Evolutionary conservation across 2,113 vertebrate species (phyloP).

Genomic region (Oenanthe melanoleuca): DNA sequence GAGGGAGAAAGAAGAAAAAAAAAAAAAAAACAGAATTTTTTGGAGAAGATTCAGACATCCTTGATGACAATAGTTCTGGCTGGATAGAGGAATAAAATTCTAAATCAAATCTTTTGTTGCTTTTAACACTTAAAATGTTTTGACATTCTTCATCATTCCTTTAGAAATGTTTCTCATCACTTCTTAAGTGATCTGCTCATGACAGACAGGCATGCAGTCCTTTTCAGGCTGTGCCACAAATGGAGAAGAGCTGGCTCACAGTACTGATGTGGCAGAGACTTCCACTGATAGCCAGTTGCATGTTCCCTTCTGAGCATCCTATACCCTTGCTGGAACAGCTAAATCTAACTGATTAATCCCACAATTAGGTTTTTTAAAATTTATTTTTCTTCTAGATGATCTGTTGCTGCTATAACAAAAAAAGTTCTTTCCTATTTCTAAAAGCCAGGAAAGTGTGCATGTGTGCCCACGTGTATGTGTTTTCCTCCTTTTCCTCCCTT

Average conservation of each 20-base stretch:
- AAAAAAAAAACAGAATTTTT: not conserved
- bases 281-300: not conserved
- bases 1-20: not conserved
- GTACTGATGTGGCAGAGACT: not conserved
- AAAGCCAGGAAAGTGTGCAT: not conserved
- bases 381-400: not conserved
- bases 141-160: conserved; percentile 37
- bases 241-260: not conserved
- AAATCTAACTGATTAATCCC: not conserved
- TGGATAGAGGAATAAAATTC: not conserved
- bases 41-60: not conserved
- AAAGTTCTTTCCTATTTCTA: not conserved
- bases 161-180: conserved; percentile 59
- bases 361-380: not conserved
- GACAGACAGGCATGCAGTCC: conserved; percentile 44
- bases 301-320: not conserved
- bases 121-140: conserved; percentile 48
- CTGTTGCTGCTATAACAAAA: not conserved
- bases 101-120: conserved; percentile 45
- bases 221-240: conserved; percentile 37
- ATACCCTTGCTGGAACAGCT: not conserved
- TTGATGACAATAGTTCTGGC: conserved; percentile 21
- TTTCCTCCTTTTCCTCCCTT: not conserved
- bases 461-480: accelerated
- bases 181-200: conserved; percentile 32